A percentile compares a stretch with the other conserved stretches of the same genome.
Conservation (phyloP, 1,140 invertebrate species). For the Psix sp. region DNA sequence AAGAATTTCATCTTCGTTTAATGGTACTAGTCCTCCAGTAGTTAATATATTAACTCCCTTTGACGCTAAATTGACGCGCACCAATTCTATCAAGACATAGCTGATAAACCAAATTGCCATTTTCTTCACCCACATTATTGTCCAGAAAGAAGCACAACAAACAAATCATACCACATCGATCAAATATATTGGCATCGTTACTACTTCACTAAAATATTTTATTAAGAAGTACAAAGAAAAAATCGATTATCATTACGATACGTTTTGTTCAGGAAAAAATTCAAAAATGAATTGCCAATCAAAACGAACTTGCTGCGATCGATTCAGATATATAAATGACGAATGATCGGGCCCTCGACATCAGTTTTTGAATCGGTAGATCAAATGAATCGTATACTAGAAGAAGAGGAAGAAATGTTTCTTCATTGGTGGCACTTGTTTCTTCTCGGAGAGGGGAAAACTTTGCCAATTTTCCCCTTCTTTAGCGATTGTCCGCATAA, state of each 20-base stretch:
- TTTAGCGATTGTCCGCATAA: no score
- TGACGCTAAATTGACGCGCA: constrained; percentile 7
- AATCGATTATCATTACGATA: no score
- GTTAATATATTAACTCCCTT: constrained; percentile 59
- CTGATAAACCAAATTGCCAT: constrained; percentile 40
- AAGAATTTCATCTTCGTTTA: constrained; percentile 64
- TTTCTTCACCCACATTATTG: constrained; percentile 21
- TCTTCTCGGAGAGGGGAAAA: no score
- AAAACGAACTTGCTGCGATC: constrained; percentile 1
- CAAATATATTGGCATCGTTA: no score
- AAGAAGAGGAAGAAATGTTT: constrained; percentile 50
- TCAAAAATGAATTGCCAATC: not conserved
- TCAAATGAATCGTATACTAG: constrained; percentile 43
- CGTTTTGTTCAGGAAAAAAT: no score
- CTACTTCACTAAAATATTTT: not conserved
- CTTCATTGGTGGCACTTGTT: no score
- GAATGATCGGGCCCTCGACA: constrained; percentile 17
- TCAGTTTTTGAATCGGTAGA: constrained; percentile 39
- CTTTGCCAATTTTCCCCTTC: no score
- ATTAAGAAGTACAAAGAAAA: no score
- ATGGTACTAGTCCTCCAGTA: constrained; percentile 30
- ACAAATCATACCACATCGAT: not conserved
- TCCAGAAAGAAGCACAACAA: constrained; percentile 23
- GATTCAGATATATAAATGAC: constrained; percentile 20
- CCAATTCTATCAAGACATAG: constrained; percentile 31